Conservation (phyloP, 2,888 invertebrate genomes). For the Thysanoteuthis rhombus region DNA sequence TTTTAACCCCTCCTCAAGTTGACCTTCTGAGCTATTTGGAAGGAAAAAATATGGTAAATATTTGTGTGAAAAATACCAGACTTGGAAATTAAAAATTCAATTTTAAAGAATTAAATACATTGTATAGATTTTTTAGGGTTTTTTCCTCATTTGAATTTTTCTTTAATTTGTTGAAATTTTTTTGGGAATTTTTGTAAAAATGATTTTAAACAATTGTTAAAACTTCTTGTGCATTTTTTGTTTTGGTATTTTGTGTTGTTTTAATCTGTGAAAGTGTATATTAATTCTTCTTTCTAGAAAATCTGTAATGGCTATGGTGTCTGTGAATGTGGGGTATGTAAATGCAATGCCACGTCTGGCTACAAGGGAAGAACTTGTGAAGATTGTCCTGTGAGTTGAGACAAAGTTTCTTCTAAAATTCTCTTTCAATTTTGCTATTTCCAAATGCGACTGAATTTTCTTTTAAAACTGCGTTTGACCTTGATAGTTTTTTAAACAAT, state of each 20-base stretch:
- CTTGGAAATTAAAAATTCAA: no score
- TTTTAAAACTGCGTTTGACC: background rate
- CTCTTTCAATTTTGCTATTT: background rate
- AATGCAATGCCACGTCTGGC: background rate
- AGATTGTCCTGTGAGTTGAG: conserved; percentile 28
- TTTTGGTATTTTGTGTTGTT: background rate
- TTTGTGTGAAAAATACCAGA: no score
- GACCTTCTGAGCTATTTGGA: no score
- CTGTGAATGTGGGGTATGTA: conserved; percentile 18
- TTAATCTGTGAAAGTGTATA: no score
- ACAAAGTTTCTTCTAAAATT: background rate
- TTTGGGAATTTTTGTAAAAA: no score
- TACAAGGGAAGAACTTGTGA: conserved; percentile 21
- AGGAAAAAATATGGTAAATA: no score
- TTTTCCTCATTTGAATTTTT: no score
- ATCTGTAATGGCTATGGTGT: conserved; percentile 25
- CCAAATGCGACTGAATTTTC: background rate
- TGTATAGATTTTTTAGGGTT: no score
- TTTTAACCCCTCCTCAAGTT: no score
- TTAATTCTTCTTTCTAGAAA: background rate
- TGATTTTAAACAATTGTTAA: no score
- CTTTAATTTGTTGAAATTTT: no score
- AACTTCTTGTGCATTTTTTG: background rate
- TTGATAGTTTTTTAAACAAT: background rate
- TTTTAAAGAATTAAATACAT: no score